These are phyloP conservation scores for Leptinotarsa haldemani DNA, from an alignment of 2,888 invertebrate species.

Conservation along the genomic window DNA sequence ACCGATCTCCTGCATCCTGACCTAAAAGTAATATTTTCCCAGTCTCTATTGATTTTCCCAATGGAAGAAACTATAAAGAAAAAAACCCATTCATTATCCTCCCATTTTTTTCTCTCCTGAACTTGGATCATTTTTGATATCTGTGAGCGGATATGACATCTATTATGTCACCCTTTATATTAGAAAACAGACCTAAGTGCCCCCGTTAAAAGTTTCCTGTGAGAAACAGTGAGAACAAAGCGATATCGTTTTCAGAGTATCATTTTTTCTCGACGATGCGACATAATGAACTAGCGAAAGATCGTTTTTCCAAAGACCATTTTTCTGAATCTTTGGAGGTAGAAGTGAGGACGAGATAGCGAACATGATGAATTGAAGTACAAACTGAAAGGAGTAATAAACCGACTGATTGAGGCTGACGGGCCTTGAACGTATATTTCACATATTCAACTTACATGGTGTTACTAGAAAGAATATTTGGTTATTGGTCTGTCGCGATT, in stretches of 20 bases:
- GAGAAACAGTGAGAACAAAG: slow-evolving; percentile 1
- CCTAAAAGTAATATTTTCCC: too few species aligned
- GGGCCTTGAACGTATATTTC: too few species aligned
- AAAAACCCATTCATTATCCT: slow-evolving; percentile 2
- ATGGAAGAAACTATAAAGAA: background rate
- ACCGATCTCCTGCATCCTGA: too few species aligned
- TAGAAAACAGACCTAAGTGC: background rate
- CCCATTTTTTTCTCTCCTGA: background rate
- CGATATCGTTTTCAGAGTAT: slow-evolving; percentile 4
- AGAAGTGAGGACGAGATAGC: background rate
- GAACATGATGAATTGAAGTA: background rate
- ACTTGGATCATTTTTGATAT: slow-evolving; percentile 6
- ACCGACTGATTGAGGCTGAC: too few species aligned
- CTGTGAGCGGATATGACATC: slow-evolving; percentile 11
- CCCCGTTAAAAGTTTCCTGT: slow-evolving; percentile 17
- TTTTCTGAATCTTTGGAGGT: background rate
- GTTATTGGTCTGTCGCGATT: too few species aligned
- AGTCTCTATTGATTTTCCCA: background rate
- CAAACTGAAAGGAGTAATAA: too few species aligned
- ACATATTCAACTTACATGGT: too few species aligned
- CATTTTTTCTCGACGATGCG: slow-evolving; percentile 5
- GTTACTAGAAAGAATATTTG: too few species aligned
- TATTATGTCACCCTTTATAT: slow-evolving; percentile 4
- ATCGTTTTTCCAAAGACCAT: background rate
- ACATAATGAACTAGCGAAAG: slow-evolving; percentile 9